Percentiles rank a stretch among this genome's conserved stretches.
Conservation (phyloP, 2,888 invertebrate genomes). For the Biston betularia region DNA sequence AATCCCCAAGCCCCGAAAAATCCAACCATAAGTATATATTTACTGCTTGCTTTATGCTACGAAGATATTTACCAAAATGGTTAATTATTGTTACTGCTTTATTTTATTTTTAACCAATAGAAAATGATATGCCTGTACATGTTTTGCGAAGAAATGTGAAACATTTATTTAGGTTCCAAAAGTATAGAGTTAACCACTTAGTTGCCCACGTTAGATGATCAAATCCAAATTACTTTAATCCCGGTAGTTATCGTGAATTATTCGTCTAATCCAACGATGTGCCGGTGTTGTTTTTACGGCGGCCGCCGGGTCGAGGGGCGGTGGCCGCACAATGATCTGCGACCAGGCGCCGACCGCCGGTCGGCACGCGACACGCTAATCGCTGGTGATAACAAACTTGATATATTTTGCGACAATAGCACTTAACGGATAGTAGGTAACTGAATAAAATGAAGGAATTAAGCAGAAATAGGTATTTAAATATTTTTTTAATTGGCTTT, state of each 20-base stretch:
- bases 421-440: not conserved
- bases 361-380: constrained; percentile 11
- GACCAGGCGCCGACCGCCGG: constrained; percentile 10
- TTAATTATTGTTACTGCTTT: too few species aligned
- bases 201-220: not conserved
- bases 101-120: too few species aligned
- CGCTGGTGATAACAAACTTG: constrained; percentile 5
- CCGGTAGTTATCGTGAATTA: constrained; percentile 25
- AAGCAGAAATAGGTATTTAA: too few species aligned
- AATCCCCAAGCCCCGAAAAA: too few species aligned
- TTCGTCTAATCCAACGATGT: constrained; percentile 44
- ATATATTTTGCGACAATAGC: not conserved
- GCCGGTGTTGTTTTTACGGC: constrained; percentile 58
- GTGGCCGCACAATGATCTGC: constrained; percentile 30
- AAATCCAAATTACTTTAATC: constrained; percentile 21
- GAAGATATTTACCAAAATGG: too few species aligned
- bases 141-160: too few species aligned
- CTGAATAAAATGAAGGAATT: too few species aligned
- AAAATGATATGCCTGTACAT: too few species aligned
- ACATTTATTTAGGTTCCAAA: too few species aligned
- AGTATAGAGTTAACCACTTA: not conserved
- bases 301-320: constrained; percentile 43
- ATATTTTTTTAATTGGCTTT: too few species aligned
- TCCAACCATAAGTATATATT: too few species aligned
- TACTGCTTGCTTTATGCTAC: too few species aligned